Conservation (phyloP, 2,797 vertebrate genomes). For the Argya squamiceps region DNA sequence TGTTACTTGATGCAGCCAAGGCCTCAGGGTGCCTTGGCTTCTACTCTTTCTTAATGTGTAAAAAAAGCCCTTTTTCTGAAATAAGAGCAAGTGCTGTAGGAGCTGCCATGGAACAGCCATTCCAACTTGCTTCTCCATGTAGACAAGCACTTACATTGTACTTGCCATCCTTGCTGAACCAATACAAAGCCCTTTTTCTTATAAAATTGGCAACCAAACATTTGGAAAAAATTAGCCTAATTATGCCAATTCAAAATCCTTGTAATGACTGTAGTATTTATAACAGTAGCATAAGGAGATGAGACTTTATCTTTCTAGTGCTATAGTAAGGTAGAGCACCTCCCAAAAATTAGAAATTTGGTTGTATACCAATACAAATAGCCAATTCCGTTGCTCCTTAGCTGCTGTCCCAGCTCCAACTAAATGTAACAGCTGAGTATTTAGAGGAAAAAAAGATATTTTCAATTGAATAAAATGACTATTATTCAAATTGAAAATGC, state of each 20-base stretch:
- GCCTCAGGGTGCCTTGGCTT: conserved; percentile 44
- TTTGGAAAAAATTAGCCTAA: not conserved
- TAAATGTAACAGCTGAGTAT: conserved; percentile 1
- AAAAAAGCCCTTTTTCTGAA: conserved; percentile 10
- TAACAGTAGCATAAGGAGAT: not conserved
- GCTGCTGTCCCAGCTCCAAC: not conserved
- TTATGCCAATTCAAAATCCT: not conserved
- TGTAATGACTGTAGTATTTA: not conserved
- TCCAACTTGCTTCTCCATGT: not conserved
- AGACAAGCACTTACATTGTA: conserved; percentile 27
- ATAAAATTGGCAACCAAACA: not conserved
- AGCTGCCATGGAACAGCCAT: not conserved
- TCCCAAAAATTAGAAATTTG: not conserved
- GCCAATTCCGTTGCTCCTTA: not conserved
- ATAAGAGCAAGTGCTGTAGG: not conserved
- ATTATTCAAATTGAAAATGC: conserved; percentile 35
- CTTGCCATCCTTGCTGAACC: not conserved
- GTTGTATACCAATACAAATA: not conserved
- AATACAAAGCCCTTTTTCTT: conserved; percentile 14
- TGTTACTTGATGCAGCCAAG: not conserved
- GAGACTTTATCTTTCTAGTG: not conserved
- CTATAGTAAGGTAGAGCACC: not conserved
- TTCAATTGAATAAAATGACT: conserved; percentile 27
- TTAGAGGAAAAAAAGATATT: conserved; percentile 42
- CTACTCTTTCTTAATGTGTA: not conserved